Evolutionary conservation across 2,113 vertebrate species (phyloP).

Genomic region (Gymnocephalus cernua): DNA sequence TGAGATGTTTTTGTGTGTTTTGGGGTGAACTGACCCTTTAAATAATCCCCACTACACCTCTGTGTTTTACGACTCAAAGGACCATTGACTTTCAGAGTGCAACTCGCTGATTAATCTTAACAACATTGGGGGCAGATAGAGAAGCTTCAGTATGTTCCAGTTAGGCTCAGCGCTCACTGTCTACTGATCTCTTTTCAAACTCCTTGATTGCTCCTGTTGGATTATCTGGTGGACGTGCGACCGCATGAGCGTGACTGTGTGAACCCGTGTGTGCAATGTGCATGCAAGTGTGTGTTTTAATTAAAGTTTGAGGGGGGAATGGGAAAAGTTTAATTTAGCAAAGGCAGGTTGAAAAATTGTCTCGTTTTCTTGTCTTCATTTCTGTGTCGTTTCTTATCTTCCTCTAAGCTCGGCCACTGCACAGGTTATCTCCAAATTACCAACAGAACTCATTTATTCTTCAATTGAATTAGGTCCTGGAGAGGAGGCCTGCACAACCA

Average conservation of each 20-base stretch:
- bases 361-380: conserved; percentile 83
- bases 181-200: conserved; percentile 68
- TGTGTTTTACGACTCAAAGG: conserved; percentile 38
- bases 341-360: conserved; percentile 79
- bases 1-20: conserved; percentile 1
- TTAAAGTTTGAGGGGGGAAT: conserved; percentile 79
- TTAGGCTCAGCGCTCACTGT: conserved; percentile 55
- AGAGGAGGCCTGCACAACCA: conserved; percentile 59
- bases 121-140: conserved; percentile 57
- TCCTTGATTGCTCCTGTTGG: conserved; percentile 68
- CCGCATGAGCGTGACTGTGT: conserved; percentile 33
- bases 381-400: conserved; percentile 80
- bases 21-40: conserved; percentile 31
- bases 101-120: conserved; percentile 69
- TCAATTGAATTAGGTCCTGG: conserved; percentile 82
- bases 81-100: conserved; percentile 45
- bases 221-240: conserved; percentile 71
- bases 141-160: conserved; percentile 58
- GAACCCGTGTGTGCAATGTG: conserved; percentile 59
- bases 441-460: conserved; percentile 86
- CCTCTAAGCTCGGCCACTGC: conserved; percentile 72
- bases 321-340: conserved; percentile 80
- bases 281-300: conserved; percentile 83
- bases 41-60: conserved; percentile 18
- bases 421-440: conserved; percentile 86